These are phyloP conservation scores for Carduelis carduelis DNA, from an alignment of 2,797 vertebrate species.

Conservation along the genomic window DNA sequence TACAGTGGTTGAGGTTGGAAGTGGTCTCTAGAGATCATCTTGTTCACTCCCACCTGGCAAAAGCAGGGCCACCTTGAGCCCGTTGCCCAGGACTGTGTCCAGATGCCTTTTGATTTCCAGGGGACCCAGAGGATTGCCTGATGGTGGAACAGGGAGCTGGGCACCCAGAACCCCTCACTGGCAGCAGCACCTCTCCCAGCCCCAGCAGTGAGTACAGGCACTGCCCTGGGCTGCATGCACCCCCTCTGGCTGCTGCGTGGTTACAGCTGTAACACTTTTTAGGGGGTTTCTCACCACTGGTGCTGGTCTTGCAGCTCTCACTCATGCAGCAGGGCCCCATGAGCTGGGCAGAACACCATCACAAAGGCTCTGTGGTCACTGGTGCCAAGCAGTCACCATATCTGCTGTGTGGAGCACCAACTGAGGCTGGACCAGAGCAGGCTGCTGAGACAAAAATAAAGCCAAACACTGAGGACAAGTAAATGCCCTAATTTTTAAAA, in stretches of 20 bases:
- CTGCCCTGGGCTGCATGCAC: not conserved
- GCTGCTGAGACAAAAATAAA: not conserved
- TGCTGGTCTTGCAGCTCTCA: not conserved
- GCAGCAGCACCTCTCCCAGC: not conserved
- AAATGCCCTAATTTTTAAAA: not conserved
- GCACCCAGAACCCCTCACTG: accelerated
- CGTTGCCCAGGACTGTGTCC: not conserved
- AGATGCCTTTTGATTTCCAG: not conserved
- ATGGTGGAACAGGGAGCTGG: not conserved
- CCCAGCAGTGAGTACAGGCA: not conserved
- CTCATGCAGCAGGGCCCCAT: accelerated
- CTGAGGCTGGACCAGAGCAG: not conserved
- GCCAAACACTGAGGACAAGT: not conserved
- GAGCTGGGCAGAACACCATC: not conserved
- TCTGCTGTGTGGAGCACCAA: not conserved
- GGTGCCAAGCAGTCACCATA: accelerated
- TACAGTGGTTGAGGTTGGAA: not conserved
- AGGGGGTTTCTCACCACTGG: not conserved
- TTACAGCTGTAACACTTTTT: not conserved
- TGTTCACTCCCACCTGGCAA: not conserved
- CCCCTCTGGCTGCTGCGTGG: accelerated
- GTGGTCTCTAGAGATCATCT: not conserved
- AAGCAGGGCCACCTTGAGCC: not conserved
- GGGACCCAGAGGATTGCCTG: not conserved
- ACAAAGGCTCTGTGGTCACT: too few species aligned